phyloP scores from a whole-genome alignment of 2,797 vertebrate species.

The Poecilia gillii region DNA sequence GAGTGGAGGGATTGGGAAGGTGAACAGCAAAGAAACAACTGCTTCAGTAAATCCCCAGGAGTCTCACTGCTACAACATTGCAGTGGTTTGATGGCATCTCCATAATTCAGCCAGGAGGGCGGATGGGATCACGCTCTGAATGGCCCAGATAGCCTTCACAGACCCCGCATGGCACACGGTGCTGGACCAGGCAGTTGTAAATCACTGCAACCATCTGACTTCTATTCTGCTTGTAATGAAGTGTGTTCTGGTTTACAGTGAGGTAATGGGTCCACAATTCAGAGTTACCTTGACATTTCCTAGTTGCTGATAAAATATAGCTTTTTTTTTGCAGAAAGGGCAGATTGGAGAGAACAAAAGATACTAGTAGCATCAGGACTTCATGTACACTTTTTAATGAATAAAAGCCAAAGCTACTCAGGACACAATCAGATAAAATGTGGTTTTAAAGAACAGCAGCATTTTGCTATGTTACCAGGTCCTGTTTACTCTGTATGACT shows the following conservation, averaged over 20 bases:
- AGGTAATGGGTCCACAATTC: conserved; percentile 29
- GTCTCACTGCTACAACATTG: conserved; percentile 73
- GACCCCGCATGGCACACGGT: conserved; percentile 44
- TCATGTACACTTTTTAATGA: background rate
- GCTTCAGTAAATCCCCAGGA: conserved; percentile 71
- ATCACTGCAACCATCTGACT: conserved; percentile 54
- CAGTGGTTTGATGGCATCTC: conserved; percentile 59
- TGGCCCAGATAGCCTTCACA: conserved; percentile 76
- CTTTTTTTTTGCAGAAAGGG: no score
- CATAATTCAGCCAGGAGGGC: conserved; percentile 74
- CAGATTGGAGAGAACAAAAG: background rate
- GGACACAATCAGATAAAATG: background rate
- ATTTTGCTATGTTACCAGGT: background rate
- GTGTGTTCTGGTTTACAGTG: conserved; percentile 28
- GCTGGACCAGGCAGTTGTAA: conserved; percentile 53
- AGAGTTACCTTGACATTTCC: conserved; percentile 9
- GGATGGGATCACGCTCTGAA: conserved; percentile 76
- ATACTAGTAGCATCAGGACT: background rate
- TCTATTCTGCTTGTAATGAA: conserved; percentile 43
- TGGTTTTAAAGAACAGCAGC: background rate
- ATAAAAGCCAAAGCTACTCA: background rate
- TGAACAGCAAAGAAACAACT: conserved; percentile 56
- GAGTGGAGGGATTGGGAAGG: conserved; percentile 38
- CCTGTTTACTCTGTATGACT: background rate
- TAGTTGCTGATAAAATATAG: background rate